phyloP scores from a whole-genome alignment of 2,888 invertebrate species.

The Calliphora vomitoria region DNA sequence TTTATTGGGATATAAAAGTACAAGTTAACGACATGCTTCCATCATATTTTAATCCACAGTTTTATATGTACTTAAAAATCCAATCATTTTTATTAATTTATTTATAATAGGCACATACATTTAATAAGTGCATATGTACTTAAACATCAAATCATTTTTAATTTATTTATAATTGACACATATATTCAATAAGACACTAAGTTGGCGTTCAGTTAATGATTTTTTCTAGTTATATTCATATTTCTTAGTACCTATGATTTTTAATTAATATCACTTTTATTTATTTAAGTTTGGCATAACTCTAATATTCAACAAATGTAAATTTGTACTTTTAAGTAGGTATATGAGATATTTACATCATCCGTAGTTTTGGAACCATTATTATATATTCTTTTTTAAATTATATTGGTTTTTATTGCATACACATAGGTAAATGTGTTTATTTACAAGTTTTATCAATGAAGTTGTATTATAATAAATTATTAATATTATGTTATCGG shows the following conservation, averaged over 20 bases:
- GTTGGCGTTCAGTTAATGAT: not conserved
- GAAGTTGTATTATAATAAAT: not conserved
- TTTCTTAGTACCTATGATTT: not conserved
- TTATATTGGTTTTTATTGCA: not conserved
- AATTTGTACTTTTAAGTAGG: not conserved
- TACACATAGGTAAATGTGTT: not conserved
- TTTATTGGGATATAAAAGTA: not conserved
- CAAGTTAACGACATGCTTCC: not conserved
- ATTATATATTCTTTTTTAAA: not conserved
- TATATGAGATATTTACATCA: not conserved
- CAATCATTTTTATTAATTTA: not conserved
- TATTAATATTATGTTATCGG: not conserved
- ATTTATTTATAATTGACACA: not conserved
- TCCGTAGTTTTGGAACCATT: not conserved
- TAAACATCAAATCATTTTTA: not conserved
- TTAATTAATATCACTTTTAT: not conserved
- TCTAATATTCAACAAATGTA: not conserved
- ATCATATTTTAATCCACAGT: not conserved
- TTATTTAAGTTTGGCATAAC: not conserved
- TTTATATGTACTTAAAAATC: not conserved
- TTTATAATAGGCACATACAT: slow-evolving; percentile 1
- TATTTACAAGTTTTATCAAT: not conserved
- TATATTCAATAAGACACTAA: not conserved
- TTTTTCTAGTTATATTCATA: not conserved
- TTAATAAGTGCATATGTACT: no score